Evolutionary conservation across 2,113 vertebrate genomes (phyloP).

Genomic region (Mystacornis crossleyi): DNA sequence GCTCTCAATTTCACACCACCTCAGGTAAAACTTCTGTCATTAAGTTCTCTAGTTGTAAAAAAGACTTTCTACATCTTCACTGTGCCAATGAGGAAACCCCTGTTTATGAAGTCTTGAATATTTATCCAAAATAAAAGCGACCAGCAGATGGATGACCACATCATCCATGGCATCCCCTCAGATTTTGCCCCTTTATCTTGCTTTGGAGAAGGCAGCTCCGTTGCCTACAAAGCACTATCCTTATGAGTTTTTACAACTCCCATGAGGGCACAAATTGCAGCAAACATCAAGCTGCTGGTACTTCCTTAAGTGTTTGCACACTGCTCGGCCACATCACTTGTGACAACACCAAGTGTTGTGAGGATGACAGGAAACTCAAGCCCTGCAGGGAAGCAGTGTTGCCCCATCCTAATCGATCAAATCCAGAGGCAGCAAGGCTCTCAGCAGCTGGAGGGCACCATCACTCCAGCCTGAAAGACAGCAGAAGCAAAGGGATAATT

Average conservation of each 20-base stretch:
- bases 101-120: not conserved
- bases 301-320: rapidly evolving
- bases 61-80: not conserved
- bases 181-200: not conserved
- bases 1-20: not conserved
- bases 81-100: not conserved
- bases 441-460: not conserved
- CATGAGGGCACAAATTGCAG: rapidly evolving
- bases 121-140: not conserved
- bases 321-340: rapidly evolving
- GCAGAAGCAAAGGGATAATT: not conserved
- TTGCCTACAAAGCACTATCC: not conserved
- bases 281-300: not conserved
- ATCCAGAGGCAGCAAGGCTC: not conserved
- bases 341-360: not conserved
- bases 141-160: not conserved
- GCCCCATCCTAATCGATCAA: not conserved
- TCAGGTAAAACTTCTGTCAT: not conserved
- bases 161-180: not conserved
- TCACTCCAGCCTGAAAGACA: not conserved
- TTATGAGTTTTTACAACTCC: not conserved
- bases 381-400: not conserved
- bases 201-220: not conserved
- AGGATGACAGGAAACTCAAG: rapidly evolving
- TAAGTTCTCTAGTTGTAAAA: not conserved